Conservation (phyloP, 2,113 vertebrate species). For the Gopherus flavomarginatus region DNA sequence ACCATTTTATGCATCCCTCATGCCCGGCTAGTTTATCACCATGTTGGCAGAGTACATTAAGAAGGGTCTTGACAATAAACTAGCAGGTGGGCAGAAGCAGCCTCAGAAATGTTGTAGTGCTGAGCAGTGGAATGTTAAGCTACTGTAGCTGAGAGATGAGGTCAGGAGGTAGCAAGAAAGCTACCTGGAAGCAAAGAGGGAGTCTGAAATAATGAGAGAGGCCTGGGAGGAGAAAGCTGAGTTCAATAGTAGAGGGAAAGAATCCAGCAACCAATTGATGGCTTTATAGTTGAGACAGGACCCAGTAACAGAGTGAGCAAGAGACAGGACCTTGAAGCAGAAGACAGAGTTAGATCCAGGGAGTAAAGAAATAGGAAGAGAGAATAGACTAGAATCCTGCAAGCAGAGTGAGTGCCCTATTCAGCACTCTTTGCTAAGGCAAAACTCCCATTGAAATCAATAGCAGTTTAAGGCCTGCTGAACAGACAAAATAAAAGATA, state of each 20-base stretch:
- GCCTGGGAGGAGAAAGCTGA: neutral
- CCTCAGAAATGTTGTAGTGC: rapidly evolving
- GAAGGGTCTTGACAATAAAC: neutral
- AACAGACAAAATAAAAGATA: neutral
- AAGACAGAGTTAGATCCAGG: rapidly evolving
- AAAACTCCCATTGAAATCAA: neutral
- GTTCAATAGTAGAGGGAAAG: neutral
- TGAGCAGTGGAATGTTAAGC: rapidly evolving
- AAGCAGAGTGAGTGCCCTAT: neutral
- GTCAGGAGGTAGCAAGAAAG: neutral
- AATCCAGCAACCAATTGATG: neutral
- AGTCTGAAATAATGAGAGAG: neutral
- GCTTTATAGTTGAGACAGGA: neutral
- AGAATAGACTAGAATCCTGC: neutral
- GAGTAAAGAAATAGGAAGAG: neutral
- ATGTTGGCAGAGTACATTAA: neutral
- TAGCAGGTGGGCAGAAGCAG: neutral
- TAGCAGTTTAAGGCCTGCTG: neutral
- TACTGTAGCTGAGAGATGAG: rapidly evolving
- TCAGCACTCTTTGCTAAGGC: neutral
- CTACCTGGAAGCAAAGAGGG: neutral
- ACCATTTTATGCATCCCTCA: neutral
- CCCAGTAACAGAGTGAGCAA: neutral
- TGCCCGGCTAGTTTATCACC: neutral
- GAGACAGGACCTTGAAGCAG: neutral